These are phyloP conservation scores for Athripsodes cinereus DNA, from an alignment of 2,888 invertebrate species.

Conservation along the genomic window DNA sequence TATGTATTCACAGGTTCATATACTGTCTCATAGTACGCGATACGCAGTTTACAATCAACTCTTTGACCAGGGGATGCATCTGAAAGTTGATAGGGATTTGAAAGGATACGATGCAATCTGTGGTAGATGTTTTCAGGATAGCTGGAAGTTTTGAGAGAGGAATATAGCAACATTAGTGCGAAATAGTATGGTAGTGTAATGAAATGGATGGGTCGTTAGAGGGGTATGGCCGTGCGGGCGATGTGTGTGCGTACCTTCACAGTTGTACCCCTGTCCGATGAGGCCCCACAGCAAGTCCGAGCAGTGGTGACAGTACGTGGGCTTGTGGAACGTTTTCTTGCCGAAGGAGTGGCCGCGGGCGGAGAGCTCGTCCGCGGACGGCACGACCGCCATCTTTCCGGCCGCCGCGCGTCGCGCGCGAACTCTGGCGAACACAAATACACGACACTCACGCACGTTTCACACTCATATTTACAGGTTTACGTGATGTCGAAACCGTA, in stretches of 20 bases:
- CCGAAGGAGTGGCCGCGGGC: constrained; percentile 93
- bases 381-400: constrained; percentile 50
- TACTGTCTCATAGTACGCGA: too few relatives aligned
- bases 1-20: too few relatives aligned
- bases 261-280: constrained; percentile 98
- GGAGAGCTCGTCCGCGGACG: constrained; percentile 58
- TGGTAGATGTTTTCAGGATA: too few relatives aligned
- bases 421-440: constrained; percentile 32
- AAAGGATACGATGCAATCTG: too few relatives aligned
- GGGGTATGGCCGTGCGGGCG: constrained; percentile 9
- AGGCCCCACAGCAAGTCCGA: constrained; percentile 99
- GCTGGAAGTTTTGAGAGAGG: too few relatives aligned
- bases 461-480: constrained; percentile 30
- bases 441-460: constrained; percentile 23
- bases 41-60: too few relatives aligned
- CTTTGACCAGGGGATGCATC: too few relatives aligned
- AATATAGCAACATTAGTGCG: too few relatives aligned
- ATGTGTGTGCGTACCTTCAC: constrained; percentile 77
- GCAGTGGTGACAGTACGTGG: constrained; percentile 99
- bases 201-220: neutral
- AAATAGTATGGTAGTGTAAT: neutral
- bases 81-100: too few relatives aligned
- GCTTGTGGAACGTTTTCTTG: constrained; percentile 99
- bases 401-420: constrained; percentile 36
- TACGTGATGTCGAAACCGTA: constrained; percentile 20